phyloP scores from a whole-genome alignment of 2,888 invertebrate species.

The Nysson spinosus region DNA sequence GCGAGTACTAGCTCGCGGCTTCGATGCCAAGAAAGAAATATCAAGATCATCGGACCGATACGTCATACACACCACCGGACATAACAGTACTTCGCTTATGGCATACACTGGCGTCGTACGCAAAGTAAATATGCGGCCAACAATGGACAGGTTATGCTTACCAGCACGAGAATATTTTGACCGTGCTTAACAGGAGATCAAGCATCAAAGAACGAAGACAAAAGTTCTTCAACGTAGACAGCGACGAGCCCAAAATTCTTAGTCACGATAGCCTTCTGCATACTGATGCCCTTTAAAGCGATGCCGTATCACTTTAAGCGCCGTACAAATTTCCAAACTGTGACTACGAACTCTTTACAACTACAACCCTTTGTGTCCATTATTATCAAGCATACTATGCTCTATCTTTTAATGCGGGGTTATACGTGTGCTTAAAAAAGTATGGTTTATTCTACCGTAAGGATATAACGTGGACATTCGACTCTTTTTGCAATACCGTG shows the following conservation, averaged over 20 bases:
- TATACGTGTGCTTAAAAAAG: too few relatives aligned
- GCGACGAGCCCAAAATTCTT: conserved; percentile 45
- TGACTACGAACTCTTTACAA: not conserved
- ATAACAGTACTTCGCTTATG: conserved; percentile 56
- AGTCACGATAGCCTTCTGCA: conserved; percentile 31
- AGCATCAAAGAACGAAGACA: not conserved
- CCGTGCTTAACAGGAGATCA: not conserved
- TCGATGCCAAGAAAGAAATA: conserved; percentile 51
- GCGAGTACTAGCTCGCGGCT: conserved; percentile 5
- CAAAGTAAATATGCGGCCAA: conserved; percentile 54
- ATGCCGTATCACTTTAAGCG: conserved; percentile 16
- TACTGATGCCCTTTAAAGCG: conserved; percentile 46
- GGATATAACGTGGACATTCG: conserved; percentile 9
- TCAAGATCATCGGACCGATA: conserved; percentile 48
- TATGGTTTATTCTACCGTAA: too few relatives aligned
- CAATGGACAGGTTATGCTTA: conserved; percentile 52
- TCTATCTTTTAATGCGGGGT: not conserved
- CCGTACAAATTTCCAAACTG: not conserved
- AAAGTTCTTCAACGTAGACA: conserved; percentile 19
- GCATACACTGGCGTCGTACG: conserved; percentile 37
- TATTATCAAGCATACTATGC: not conserved
- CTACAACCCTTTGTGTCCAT: not conserved
- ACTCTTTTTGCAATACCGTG: conserved; percentile 33
- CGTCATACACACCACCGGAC: conserved; percentile 45
- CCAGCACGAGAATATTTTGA: conserved; percentile 33